Conservation (phyloP, 2,888 invertebrate genomes). For the Ecdyonurus torrentis region DNA sequence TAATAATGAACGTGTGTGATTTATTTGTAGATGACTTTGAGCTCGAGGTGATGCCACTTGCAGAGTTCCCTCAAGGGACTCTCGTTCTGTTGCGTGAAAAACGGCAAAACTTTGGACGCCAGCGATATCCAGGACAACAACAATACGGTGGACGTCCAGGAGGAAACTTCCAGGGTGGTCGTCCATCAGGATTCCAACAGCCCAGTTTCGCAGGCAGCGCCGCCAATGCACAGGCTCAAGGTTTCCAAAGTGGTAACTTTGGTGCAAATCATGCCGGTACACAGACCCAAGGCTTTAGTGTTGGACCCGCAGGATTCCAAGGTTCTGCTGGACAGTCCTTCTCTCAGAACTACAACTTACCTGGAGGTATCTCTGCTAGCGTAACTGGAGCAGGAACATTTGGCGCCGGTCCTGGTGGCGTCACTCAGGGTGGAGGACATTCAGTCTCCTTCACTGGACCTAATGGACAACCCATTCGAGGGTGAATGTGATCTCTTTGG, state of each 20-base stretch:
- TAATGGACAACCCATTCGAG: neutral
- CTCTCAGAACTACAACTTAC: neutral
- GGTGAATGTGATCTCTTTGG: neutral
- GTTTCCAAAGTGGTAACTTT: neutral
- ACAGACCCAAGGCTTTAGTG: neutral
- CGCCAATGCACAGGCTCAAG: constrained; percentile 1
- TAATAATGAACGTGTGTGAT: too few species aligned
- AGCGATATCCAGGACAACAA: neutral
- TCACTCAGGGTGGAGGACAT: neutral
- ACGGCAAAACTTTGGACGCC: neutral
- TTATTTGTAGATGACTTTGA: neutral
- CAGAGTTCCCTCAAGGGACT: neutral
- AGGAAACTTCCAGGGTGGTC: neutral
- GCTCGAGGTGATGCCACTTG: neutral
- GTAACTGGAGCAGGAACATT: neutral
- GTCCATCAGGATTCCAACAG: neutral
- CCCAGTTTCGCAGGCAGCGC: neutral
- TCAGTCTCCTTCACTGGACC: neutral
- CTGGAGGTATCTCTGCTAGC: neutral
- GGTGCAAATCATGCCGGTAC: neutral
- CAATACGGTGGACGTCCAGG: neutral
- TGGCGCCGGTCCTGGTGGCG: neutral
- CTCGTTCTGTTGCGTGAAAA: neutral
- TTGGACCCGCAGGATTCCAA: neutral
- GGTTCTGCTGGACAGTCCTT: neutral